phyloP scores from a whole-genome alignment of 2,113 vertebrate species.

The Eptesicus fuscus region DNA sequence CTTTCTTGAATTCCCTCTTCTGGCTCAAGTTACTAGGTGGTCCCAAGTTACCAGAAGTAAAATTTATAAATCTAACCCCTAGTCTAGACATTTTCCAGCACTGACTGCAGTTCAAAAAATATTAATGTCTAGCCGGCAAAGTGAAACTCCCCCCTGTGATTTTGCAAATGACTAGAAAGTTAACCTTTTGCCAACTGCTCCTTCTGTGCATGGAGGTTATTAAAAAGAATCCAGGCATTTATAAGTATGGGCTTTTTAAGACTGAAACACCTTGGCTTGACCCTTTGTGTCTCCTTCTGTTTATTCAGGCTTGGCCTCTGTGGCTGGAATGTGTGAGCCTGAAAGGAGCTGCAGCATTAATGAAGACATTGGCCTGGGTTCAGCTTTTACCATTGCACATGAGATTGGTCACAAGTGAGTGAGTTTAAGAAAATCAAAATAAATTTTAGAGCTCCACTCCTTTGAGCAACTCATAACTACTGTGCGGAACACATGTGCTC shows the following conservation, averaged over 20 bases:
- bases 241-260: constrained; percentile 83
- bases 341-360: constrained; percentile 99
- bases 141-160: constrained; percentile 89
- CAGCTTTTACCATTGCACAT: constrained; percentile 99
- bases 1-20: constrained; percentile 90
- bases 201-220: constrained; percentile 87
- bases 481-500: constrained; percentile 36
- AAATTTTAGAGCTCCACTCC: constrained; percentile 71
- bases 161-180: constrained; percentile 89
- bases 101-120: constrained; percentile 89
- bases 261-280: constrained; percentile 90
- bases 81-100: constrained; percentile 96
- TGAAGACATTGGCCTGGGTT: constrained; percentile 99
- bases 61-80: constrained; percentile 94
- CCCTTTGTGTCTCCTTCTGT: constrained; percentile 89
- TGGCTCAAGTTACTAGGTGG: constrained; percentile 91
- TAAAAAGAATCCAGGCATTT: constrained; percentile 88
- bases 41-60: constrained; percentile 94
- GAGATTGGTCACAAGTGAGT: constrained; percentile 99
- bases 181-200: constrained; percentile 88
- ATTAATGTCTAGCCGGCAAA: constrained; percentile 89
- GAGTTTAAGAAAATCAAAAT: constrained; percentile 81
- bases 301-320: constrained; percentile 96
- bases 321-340: constrained; percentile 99
- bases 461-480: constrained; percentile 71